A percentile compares a stretch with the other conserved stretches of the same genome.
Evolutionary conservation across 2,113 vertebrate genomes (phyloP).

Genomic region (Arizona elegans): DNA sequence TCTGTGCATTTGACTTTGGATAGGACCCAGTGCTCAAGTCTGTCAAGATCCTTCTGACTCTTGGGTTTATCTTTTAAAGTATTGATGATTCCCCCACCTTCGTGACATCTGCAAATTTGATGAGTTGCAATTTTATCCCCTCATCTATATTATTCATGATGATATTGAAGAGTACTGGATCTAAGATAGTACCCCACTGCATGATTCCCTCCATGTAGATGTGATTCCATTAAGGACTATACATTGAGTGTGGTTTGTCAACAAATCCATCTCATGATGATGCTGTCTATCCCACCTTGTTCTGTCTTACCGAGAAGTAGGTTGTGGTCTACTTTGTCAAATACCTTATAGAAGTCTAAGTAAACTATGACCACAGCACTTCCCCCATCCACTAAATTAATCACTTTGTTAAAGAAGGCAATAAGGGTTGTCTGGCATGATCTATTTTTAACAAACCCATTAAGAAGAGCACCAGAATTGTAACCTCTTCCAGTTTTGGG

Average conservation of each 20-base stretch:
- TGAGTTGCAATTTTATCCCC: background rate
- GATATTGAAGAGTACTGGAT: background rate
- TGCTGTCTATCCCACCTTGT: background rate
- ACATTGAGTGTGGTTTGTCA: background rate
- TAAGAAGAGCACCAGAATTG: background rate
- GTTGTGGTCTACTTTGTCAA: background rate
- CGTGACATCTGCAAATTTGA: background rate
- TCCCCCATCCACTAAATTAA: no score
- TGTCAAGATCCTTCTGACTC: background rate
- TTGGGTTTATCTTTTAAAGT: background rate
- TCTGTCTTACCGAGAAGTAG: background rate
- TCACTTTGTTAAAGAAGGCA: no score
- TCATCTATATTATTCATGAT: background rate
- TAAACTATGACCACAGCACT: no score
- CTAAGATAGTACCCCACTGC: background rate
- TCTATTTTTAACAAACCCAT: background rate
- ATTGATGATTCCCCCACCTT: background rate
- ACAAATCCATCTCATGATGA: background rate
- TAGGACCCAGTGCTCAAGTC: background rate
- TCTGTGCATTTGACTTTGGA: background rate
- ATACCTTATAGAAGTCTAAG: no score
- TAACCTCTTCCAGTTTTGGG: background rate
- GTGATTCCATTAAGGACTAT: background rate
- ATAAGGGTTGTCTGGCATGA: no score
- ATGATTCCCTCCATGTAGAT: background rate